Base-by-base conservation (phyloP, 2,113 vertebrate genomes). In the Lepus europaeus region DNA sequence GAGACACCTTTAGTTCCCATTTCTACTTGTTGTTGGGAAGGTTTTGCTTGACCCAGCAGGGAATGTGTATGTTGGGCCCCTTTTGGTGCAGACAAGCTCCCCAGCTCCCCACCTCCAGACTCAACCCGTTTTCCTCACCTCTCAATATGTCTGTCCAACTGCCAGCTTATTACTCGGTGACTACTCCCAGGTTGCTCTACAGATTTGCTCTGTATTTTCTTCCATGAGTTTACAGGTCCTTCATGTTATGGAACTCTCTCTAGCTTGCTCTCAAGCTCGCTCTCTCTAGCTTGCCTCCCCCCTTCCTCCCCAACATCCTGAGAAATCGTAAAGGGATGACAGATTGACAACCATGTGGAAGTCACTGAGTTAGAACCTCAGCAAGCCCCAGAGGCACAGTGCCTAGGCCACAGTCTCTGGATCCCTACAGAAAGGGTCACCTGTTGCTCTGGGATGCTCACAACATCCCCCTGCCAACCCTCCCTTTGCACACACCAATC, bases 11-110 rank as follows among this genome's bases (percentile, higher is more conserved):
- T 70, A 79, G 74, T 70, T 64, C 39, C 91, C 79, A 59, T 89
- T 72, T 93, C 86, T 83, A 78, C 69, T 68, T 86, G 77, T 31
- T 96, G 3, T 89, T 61, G 78, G 78, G 68, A 93, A 36, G 63
- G 51, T 85, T 81, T 91, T 89, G 16, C 82, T 90, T 89, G 29
- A 79, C 51, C 45, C 63, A 59, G 68, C 77, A 90, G 77, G 23
- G n/a, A 93, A 83, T 25, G 63, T 90, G 81, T 72, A 13, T 25
- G 2, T 10, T 68, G 76, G 33, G 45, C 14, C 36, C 33, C 53
- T 66, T 90, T 74, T 81, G 61, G 25, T 51, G 68, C 20, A 93
- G 72, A 72, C 4, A 69, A 63, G 11, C 4, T 74, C 82, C 9
- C 51, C 49, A 84, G 61, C 63, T 87, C 68, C 31, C 29, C 22